These are phyloP conservation scores for Luperina testacea DNA, from an alignment of 2,888 invertebrate species.

Conservation along the genomic window DNA sequence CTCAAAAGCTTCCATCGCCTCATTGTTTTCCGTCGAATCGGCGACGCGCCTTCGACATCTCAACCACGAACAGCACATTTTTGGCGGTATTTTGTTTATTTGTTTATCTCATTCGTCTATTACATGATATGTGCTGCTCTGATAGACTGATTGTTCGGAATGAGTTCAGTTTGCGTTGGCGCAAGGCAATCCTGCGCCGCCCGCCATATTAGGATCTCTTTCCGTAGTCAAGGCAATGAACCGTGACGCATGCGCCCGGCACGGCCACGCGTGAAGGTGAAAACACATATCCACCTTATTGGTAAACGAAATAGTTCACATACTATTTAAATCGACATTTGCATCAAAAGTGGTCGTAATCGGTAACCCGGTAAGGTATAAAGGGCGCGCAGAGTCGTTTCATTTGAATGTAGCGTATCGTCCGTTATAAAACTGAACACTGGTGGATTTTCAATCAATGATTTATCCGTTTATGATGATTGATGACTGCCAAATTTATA, in stretches of 20 bases:
- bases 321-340: slow-evolving; percentile 55
- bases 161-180: slow-evolving; percentile 83
- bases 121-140: slow-evolving; percentile 75
- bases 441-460: background rate
- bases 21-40: slow-evolving; percentile 77
- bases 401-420: slow-evolving; percentile 3
- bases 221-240: slow-evolving; percentile 89
- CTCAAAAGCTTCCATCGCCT: slow-evolving; percentile 80
- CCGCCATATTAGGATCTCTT: slow-evolving; percentile 88
- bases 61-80: slow-evolving; percentile 88
- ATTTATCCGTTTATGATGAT: background rate
- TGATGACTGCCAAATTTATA: background rate
- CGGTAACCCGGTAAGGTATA: slow-evolving; percentile 29
- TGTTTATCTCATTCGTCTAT: slow-evolving; percentile 64
- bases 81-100: slow-evolving; percentile 69
- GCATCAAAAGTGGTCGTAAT: slow-evolving; percentile 48
- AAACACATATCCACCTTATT: slow-evolving; percentile 65
- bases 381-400: slow-evolving; percentile 18
- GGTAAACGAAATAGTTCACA: slow-evolving; percentile 59
- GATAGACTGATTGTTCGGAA: slow-evolving; percentile 81
- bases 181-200: slow-evolving; percentile 84
- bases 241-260: slow-evolving; percentile 82
- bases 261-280: slow-evolving; percentile 63
- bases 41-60: slow-evolving; percentile 84
- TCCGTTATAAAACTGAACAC: background rate